Evolutionary conservation across 2,888 invertebrate genomes (phyloP).

Genomic region (Athalia cordata): DNA sequence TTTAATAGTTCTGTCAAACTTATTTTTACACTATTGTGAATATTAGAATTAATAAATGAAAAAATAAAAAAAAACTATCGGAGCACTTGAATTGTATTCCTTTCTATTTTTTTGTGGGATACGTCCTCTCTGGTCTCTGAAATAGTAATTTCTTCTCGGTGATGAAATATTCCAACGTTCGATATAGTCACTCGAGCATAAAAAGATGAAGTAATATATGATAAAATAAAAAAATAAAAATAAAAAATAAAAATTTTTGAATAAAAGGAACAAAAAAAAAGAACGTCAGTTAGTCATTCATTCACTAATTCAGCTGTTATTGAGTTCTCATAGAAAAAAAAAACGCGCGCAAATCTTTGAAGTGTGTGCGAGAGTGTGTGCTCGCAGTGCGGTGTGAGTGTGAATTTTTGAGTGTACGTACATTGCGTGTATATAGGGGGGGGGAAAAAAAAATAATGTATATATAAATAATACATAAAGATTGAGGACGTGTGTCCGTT

Average conservation of each 20-base stretch:
- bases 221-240: too few relatives aligned
- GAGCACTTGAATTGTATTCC: too few relatives aligned
- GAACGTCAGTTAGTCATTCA: slow-evolving; percentile 8
- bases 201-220: too few relatives aligned
- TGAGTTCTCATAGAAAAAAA: slow-evolving; percentile 50
- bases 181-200: background rate
- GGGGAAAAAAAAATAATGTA: slow-evolving; percentile 31
- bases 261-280: slow-evolving; percentile 1
- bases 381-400: too few relatives aligned
- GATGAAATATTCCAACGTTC: slow-evolving; percentile 1
- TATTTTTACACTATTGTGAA: too few relatives aligned
- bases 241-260: background rate
- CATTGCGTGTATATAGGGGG: slow-evolving; percentile 2
- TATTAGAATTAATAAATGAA: too few relatives aligned
- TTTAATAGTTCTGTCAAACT: too few relatives aligned
- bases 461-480: slow-evolving; percentile 4
- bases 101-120: too few relatives aligned
- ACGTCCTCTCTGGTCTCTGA: too few relatives aligned
- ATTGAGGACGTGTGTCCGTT: background rate
- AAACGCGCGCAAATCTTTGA: slow-evolving; percentile 41
- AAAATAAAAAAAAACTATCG: too few relatives aligned
- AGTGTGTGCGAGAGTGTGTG: slow-evolving; percentile 35
- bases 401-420: too few relatives aligned
- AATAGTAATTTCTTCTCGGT: too few relatives aligned
- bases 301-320: slow-evolving; percentile 37